Evolutionary conservation across 2,113 vertebrate genomes (phyloP).

Genomic region (Hemibagrus wyckioides): DNA sequence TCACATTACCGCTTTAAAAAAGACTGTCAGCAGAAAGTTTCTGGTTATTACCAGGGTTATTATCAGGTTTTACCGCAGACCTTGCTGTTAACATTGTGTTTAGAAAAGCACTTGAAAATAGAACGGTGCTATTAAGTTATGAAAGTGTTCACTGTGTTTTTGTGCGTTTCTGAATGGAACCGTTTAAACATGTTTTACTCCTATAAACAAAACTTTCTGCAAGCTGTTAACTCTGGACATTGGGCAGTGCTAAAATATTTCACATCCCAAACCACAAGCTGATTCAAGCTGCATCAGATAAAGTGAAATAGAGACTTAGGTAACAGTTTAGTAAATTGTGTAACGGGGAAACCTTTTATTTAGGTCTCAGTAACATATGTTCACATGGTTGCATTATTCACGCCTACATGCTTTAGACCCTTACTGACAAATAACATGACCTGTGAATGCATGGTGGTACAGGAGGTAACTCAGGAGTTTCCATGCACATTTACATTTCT

Average conservation of each 20-base stretch:
- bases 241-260: slow-evolving; percentile 1
- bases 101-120: slow-evolving; percentile 6
- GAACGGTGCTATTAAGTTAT: not conserved
- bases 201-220: slow-evolving; percentile 6
- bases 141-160: not conserved
- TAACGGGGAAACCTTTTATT: not conserved
- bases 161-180: not conserved
- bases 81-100: not conserved
- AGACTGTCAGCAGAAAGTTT: not conserved
- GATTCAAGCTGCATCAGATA: not conserved
- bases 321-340: not conserved
- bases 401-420: not conserved
- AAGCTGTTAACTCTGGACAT: slow-evolving; percentile 14
- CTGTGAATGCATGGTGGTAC: not conserved
- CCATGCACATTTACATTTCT: not conserved
- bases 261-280: slow-evolving; percentile 12
- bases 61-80: slow-evolving; percentile 1
- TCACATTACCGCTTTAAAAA: not conserved
- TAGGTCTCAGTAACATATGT: not conserved
- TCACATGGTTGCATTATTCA: not conserved
- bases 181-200: slow-evolving; percentile 5
- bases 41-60: not conserved
- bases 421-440: not conserved
- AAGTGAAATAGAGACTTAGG: not conserved
- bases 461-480: not conserved